phyloP scores from a whole-genome alignment of 2,113 vertebrate species.

The Climacteris rufus region DNA sequence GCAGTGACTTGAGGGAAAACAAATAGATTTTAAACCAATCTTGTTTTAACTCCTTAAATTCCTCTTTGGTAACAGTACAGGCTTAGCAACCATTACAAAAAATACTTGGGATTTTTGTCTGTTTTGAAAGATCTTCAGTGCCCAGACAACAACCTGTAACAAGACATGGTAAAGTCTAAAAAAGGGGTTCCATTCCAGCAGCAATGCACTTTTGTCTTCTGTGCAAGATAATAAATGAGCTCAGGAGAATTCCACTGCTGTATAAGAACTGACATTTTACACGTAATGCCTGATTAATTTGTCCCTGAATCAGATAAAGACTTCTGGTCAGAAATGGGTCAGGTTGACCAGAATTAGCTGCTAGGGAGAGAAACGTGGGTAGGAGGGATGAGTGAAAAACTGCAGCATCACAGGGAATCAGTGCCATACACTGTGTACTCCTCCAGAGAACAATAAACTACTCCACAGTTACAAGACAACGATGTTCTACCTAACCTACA shows the following conservation, averaged over 20 bases:
- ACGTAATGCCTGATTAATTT: not conserved
- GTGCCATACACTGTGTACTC: not conserved
- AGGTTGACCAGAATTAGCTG: not conserved
- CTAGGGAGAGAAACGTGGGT: not conserved
- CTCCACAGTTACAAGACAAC: not conserved
- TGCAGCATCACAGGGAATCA: not conserved
- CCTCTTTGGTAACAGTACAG: rapidly evolving
- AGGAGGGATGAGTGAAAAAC: not conserved
- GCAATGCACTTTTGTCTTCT: not conserved
- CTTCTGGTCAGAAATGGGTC: not conserved
- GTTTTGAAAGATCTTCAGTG: not conserved
- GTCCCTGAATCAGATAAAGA: not conserved
- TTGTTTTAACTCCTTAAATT: not conserved
- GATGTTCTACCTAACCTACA: not conserved
- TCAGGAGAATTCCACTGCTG: not conserved
- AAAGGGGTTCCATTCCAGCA: not conserved
- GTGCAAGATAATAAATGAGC: not conserved
- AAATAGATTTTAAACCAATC: not conserved
- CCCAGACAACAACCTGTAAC: not conserved
- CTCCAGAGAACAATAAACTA: not conserved
- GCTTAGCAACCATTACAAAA: not conserved
- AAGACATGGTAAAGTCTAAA: not conserved
- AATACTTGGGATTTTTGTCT: not conserved
- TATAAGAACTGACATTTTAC: not conserved
- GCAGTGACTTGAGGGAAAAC: not conserved